Evolutionary conservation across 2,888 invertebrate species (phyloP), one percentile per base, ranked within the genome.

Genomic region (Hydraecia micacea): DNA sequence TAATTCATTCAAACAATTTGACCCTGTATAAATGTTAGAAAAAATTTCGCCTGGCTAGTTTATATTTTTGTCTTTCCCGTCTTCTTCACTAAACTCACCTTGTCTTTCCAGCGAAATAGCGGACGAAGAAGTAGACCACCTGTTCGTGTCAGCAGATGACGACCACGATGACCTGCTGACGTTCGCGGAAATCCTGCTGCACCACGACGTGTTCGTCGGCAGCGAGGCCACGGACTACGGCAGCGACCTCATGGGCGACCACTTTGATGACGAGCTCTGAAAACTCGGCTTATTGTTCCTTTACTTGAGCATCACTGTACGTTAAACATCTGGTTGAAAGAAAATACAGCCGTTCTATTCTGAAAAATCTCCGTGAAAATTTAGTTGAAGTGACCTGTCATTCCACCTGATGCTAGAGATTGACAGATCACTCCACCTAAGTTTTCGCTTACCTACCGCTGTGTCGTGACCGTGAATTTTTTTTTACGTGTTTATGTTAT

Each of bases 141-240:
- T 99, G 84, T 98, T 99, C 95, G 98, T 98, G 7, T 97, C 98
- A 2, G 98, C 99, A 1, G 99, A 99, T 94, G 98, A 98, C 88
- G 98, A 99, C 95, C 98, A 98, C 91, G 98, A 99, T 93, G 98
- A 98, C 89, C 93, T 97, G 80, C 96, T 99, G 60, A 97, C 98
- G 3, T 98, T 98, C 94, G 97, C 97, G 3, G 99, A 99, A 97
- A 97, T 99, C 68, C 94, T 99, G 0, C 97, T 97, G 1, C 98
- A 99, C 92, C 98, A 99, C 93, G 98, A 98, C 86, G 97, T 98
- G 73, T 99, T 99, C 96, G 99, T 99, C 8, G 99, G 99, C 74
- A 99, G 99, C 92, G 99, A 99, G 96, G 99, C 98, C 11, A 98
- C 99, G 0, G 98, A 98, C 95, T 98, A 98, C 94, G 99, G 98